phyloP scores from a whole-genome alignment of 35 echinoderm and acorn worm species.

The Amphiura filiformis region DNA sequence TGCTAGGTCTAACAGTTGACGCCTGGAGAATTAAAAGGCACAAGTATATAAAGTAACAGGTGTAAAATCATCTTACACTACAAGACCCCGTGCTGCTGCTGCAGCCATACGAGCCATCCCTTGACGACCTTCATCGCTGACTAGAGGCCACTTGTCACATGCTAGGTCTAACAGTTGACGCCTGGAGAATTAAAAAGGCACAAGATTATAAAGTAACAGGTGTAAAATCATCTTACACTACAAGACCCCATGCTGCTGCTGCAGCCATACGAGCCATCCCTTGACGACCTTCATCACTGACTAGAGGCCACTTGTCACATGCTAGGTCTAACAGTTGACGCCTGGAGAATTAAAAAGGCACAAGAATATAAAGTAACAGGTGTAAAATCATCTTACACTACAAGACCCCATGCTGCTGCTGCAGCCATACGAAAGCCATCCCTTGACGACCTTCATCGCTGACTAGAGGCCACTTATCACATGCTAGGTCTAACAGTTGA shows the following conservation, averaged over 20 bases:
- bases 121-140: slow-evolving; percentile 86
- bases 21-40: slow-evolving; percentile 30
- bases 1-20: slow-evolving; percentile 83
- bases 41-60: too few relatives aligned
- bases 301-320: slow-evolving; percentile 83
- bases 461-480: slow-evolving; percentile 84
- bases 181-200: slow-evolving; percentile 30
- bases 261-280: slow-evolving; percentile 93
- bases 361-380: too few relatives aligned
- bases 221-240: background rate
- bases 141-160: slow-evolving; percentile 83
- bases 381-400: background rate
- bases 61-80: background rate
- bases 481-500: slow-evolving; percentile 82
- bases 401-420: slow-evolving; percentile 90
- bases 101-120: slow-evolving; percentile 93
- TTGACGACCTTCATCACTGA: slow-evolving; percentile 83
- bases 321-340: slow-evolving; percentile 85
- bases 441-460: slow-evolving; percentile 82
- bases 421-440: slow-evolving; percentile 91
- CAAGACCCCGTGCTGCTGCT: slow-evolving; percentile 89
- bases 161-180: slow-evolving; percentile 85
- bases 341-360: slow-evolving; percentile 29
- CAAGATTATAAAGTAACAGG: too few relatives aligned
- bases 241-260: slow-evolving; percentile 90